Percentiles rank a stretch among this genome's conserved stretches.
These are phyloP conservation scores for Amniataba percoides DNA, from an alignment of 2,797 vertebrate genomes.

Conservation along the genomic window DNA sequence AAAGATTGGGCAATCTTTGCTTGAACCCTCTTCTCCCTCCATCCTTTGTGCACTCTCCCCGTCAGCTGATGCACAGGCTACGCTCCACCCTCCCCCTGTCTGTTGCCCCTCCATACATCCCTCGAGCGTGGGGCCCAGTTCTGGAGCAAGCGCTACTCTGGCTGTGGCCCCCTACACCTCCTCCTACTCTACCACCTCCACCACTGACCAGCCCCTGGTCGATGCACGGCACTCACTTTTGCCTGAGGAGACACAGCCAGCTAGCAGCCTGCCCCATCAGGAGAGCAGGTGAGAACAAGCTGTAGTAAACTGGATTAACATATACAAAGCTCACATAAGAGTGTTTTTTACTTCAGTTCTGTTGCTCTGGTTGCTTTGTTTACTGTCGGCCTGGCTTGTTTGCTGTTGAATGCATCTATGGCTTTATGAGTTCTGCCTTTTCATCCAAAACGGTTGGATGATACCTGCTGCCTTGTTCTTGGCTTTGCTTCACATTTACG, in stretches of 20 bases:
- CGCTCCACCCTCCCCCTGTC: conserved; percentile 60
- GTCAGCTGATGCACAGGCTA: conserved; percentile 72
- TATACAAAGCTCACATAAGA: conserved; percentile 12
- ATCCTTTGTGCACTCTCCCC: conserved; percentile 79
- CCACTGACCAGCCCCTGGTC: conserved; percentile 84
- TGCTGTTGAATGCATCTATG: conserved; percentile 43
- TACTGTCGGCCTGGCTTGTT: conserved; percentile 48
- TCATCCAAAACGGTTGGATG: conserved; percentile 72
- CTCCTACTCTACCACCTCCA: conserved; percentile 74
- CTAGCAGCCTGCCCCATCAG: conserved; percentile 88
- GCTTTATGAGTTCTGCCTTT: conserved; percentile 42
- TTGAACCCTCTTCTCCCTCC: conserved; percentile 71
- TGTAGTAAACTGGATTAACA: conserved; percentile 26
- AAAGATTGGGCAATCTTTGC: conserved; percentile 76
- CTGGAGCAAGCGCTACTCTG: conserved; percentile 71
- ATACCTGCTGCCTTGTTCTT: conserved; percentile 50
- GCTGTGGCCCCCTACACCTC: conserved; percentile 74
- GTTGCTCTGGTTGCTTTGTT: conserved; percentile 49
- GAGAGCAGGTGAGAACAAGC: conserved; percentile 93
- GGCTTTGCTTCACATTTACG: conserved; percentile 67
- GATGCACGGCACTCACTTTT: conserved; percentile 91
- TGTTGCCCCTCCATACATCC: conserved; percentile 77
- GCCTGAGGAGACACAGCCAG: conserved; percentile 94
- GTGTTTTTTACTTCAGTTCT: conserved; percentile 22
- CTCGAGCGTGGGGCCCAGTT: conserved; percentile 72